Base-by-base conservation (phyloP, 2,113 vertebrate species). In the Myrmophylax atrothorax region DNA sequence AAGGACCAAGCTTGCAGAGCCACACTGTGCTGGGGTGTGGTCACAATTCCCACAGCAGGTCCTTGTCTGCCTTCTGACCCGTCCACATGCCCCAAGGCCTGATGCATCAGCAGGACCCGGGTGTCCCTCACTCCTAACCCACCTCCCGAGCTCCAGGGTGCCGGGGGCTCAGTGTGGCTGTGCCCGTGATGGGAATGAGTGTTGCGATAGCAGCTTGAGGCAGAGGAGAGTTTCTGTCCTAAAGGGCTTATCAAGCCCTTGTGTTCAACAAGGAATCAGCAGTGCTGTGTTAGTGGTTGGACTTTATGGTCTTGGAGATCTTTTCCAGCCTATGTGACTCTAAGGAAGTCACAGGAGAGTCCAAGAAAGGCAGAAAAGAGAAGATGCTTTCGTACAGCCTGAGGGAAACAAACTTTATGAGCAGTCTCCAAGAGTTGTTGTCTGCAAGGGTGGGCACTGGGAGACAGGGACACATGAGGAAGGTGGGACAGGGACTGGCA, bases 141-240 rank as follows among this genome's bases (percentile, higher is more conserved):
- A 1, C 38, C 17, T 8, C 52, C n/a, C 4, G n/a, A 12, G 12
- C 1, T 12, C 49, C 10, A 17, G 35, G 29, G 16, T 72, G 78
- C 25, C 52, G 4, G 40, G 6, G 47, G 78, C 47, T 72, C 4
- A 18, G 19, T 5, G 3, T 17, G 55, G 50, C 64, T 72, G 33
- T n/a, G 63, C 47, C 52, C 44, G 33, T 0, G 1, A 2, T 2
- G 38, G 29, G 23, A 33, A 37, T 29, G 10, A 5, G 56, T 9
- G 2, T n/a, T 7, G 25, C n/a, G 1, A 15, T 12, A 29, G 80
- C n/a, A 44, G 35, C 46, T 40, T 9, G 46, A 50, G 46, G 66
- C 22, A 56, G 49, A 80, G 18, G 26, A 66, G 38, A 38, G 46
- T 6, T 81, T 50, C 50, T 46, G 37, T n/a, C 18, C 9, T 6